Evolutionary conservation across 1,140 invertebrate species (phyloP).

Genomic region (Conus ventricosus): DNA sequence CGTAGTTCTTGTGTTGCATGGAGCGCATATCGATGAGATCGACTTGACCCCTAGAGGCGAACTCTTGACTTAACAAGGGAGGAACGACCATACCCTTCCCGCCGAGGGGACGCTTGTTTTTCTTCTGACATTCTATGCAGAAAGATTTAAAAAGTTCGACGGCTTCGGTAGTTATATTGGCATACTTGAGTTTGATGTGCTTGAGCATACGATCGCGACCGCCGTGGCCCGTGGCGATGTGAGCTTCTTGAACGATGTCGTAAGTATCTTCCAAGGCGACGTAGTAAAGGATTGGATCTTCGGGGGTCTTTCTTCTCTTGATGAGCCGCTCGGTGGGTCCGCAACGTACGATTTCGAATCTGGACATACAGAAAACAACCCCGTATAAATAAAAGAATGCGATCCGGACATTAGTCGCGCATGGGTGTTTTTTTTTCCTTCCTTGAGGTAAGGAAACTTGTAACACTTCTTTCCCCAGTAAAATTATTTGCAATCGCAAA

Average conservation of each 20-base stretch:
- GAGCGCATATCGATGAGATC: slow-evolving; percentile 50
- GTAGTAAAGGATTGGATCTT: no score
- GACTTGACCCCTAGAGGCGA: slow-evolving; percentile 44
- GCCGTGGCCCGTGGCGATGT: slow-evolving; percentile 8
- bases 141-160: slow-evolving; percentile 44
- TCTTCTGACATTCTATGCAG: slow-evolving; percentile 24
- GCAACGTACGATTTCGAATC: no score
- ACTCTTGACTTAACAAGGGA: slow-evolving; percentile 31
- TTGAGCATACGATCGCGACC: slow-evolving; percentile 12
- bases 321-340: no score
- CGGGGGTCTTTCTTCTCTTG: no score
- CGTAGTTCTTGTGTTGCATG: slow-evolving; percentile 24
- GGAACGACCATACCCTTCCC: slow-evolving; percentile 27
- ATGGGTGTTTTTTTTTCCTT: no score
- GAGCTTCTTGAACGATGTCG: background rate
- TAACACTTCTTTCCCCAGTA: no score
- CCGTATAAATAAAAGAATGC: no score
- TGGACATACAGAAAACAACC: no score
- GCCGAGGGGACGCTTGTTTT: slow-evolving; percentile 25
- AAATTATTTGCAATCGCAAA: no score
- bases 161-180: slow-evolving; percentile 37
- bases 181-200: slow-evolving; percentile 28
- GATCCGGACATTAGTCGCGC: no score
- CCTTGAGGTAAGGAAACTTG: no score
- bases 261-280: background rate